Evolutionary conservation across 2,797 vertebrate species (phyloP).

Genomic region (Scyliorhinus canicula): DNA sequence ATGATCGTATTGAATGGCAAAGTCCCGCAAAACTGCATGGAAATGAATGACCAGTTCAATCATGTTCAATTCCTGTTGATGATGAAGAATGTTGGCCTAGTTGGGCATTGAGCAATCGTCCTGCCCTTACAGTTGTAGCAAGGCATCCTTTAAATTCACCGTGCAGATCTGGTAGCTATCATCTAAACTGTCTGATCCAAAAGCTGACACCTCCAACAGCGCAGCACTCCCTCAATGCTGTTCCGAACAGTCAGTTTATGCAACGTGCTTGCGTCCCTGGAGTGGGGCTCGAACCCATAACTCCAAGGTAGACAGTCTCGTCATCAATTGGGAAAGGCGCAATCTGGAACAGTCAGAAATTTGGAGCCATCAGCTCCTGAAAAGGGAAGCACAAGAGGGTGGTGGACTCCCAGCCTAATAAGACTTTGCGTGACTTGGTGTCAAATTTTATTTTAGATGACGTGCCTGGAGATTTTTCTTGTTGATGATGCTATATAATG

Average conservation of each 20-base stretch:
- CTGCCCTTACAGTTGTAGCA: neutral
- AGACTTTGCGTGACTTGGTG: neutral
- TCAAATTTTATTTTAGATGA: neutral
- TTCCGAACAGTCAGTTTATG: neutral
- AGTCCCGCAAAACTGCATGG: neutral
- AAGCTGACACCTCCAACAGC: neutral
- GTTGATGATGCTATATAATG: neutral
- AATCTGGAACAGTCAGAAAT: neutral
- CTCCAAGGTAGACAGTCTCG: neutral
- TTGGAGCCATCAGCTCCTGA: neutral
- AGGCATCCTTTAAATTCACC: neutral
- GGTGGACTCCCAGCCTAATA: neutral
- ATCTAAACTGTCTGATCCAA: neutral
- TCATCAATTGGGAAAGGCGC: neutral
- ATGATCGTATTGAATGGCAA: neutral
- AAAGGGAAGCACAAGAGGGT: neutral
- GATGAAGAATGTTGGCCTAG: neutral
- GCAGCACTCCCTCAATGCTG: neutral
- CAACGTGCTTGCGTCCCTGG: neutral
- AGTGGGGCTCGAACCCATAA: neutral
- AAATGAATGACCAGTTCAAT: neutral
- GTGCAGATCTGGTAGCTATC: neutral
- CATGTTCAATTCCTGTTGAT: neutral
- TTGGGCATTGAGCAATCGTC: neutral
- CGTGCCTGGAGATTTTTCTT: neutral